Conservation (phyloP, 2,797 vertebrate species). For the Peromyscus nudipes region DNA sequence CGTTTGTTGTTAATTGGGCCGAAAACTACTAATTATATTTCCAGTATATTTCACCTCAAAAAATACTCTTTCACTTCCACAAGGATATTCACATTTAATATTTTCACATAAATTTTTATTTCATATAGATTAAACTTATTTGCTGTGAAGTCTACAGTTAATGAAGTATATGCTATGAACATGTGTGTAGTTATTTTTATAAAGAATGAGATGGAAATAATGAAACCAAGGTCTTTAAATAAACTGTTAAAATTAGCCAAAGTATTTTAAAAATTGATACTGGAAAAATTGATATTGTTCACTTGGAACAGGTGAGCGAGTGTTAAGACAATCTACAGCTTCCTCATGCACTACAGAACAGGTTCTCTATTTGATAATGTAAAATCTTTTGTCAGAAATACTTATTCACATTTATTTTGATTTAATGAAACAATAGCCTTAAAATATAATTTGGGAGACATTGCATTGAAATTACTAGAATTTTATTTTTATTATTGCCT, state of each 20-base stretch:
- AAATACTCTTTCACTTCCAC: neutral
- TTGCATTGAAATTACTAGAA: neutral
- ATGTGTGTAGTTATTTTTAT: neutral
- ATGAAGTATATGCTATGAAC: constrained; percentile 3
- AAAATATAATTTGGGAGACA: constrained; percentile 3
- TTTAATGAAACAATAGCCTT: neutral
- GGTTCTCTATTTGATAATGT: neutral
- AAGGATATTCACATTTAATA: neutral
- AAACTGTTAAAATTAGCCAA: neutral
- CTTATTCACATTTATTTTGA: neutral
- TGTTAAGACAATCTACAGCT: constrained; percentile 33
- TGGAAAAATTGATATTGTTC: neutral
- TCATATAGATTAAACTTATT: neutral
- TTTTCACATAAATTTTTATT: neutral
- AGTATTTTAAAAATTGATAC: constrained; percentile 31
- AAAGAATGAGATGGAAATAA: neutral
- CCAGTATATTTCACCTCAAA: neutral
- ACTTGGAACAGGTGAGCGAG: neutral
- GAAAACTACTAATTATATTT: constrained; percentile 4
- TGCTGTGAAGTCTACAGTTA: neutral
- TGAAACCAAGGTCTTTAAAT: neutral
- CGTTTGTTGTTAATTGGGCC: neutral
- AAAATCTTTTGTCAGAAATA: constrained; percentile 43
- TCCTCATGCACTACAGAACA: neutral
- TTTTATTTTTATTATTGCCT: neutral